Evolutionary conservation across 2,797 vertebrate species (phyloP).

Genomic region (Lateolabrax maculatus): DNA sequence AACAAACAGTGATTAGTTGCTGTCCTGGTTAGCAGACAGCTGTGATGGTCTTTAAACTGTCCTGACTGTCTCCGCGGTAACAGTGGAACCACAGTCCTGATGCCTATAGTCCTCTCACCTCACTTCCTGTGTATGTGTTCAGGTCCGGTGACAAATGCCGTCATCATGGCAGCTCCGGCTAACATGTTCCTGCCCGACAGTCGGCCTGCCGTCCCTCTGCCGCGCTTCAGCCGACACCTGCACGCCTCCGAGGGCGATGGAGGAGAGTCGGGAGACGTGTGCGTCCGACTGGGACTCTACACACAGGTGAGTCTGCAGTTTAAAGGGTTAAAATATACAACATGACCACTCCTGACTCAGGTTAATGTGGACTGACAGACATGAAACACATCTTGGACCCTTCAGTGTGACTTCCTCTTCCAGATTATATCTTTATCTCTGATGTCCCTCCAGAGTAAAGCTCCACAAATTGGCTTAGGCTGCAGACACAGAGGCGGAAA

Average conservation of each 20-base stretch:
- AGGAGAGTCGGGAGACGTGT: constrained; percentile 81
- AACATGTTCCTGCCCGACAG: constrained; percentile 94
- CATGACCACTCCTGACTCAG: too few species aligned
- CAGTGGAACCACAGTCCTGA: not conserved
- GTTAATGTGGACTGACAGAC: too few species aligned
- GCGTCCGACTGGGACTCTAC: constrained; percentile 87
- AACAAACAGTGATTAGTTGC: too few species aligned
- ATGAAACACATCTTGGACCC: too few species aligned
- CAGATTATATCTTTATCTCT: not conserved
- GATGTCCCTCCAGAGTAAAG: too few species aligned
- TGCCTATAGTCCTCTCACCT: not conserved
- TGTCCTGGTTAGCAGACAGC: too few species aligned
- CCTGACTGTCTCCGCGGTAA: not conserved
- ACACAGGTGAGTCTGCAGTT: constrained; percentile 83
- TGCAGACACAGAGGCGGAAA: too few species aligned
- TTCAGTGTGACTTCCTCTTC: not conserved
- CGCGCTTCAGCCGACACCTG: constrained; percentile 92
- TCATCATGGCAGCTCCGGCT: constrained; percentile 71
- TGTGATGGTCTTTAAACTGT: not conserved
- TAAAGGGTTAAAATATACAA: too few species aligned
- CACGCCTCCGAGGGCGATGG: constrained; percentile 86
- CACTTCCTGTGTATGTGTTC: constrained; percentile 38
- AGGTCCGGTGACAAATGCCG: constrained; percentile 76
- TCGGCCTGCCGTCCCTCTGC: constrained; percentile 89
- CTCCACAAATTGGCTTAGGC: too few species aligned